Evolutionary conservation across 1,140 invertebrate species (phyloP).

Genomic region (Caenorhabditis brenneri): DNA sequence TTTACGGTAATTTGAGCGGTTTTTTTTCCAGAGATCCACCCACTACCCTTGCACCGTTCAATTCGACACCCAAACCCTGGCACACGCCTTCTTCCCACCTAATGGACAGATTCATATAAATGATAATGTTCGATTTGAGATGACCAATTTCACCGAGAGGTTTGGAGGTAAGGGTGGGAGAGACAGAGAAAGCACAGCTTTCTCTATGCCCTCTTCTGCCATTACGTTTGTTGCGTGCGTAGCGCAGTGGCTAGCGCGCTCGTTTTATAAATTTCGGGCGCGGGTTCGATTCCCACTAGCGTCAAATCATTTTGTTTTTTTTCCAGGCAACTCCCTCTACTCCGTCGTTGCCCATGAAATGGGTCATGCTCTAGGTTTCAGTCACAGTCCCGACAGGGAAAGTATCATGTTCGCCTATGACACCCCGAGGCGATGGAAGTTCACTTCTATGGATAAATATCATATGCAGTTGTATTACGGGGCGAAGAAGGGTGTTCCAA

Average conservation of each 20-base stretch:
- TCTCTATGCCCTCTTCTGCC: no score
- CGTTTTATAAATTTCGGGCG: no score
- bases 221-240: no score
- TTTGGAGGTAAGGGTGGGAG: background rate
- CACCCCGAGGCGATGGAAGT: background rate
- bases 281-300: no score
- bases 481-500: background rate
- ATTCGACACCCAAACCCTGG: background rate
- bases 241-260: no score
- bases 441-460: conserved; percentile 15
- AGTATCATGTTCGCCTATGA: conserved; percentile 30
- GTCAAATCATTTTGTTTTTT: background rate
- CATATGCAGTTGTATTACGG: background rate
- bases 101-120: conserved; percentile 7
- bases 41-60: background rate
- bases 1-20: no score
- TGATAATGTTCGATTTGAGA: conserved; percentile 3
- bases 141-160: conserved; percentile 1
- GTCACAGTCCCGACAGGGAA: conserved; percentile 4
- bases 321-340: background rate
- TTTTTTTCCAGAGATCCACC: background rate
- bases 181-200: no score
- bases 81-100: background rate
- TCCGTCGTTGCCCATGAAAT: conserved; percentile 10
- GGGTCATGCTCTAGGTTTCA: conserved; percentile 14